Evolutionary conservation across 2,113 vertebrate genomes (phyloP), one percentile per base, ranked within the genome.

Genomic region (Pachyramphus minor): DNA sequence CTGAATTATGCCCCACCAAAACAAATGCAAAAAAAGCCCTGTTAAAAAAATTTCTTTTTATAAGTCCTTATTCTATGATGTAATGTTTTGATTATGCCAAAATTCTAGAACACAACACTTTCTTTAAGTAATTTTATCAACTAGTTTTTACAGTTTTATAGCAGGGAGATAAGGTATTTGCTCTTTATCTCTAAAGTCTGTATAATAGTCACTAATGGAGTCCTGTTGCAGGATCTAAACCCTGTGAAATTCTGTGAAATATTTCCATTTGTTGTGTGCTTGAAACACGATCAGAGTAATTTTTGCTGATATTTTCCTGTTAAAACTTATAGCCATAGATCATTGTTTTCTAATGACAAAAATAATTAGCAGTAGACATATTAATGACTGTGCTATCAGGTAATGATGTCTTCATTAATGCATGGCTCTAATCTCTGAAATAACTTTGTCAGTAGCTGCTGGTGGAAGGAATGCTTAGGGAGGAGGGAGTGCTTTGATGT

Each of bases 321-420:
- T 90, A 87, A 87, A 90, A 55, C 33, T 80, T 85, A 15, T 72
- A 87, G 64, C 47, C 11, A 22, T 47, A 92, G 77, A 90, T 71
- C 47, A 55, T 75, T 95, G 37, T 94, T 96, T 96, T 84, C 90
- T 94, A 94, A 89, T 83, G 90, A 95, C 91, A 96, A 84, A 95
- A 87, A 64, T 71, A 96, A 92, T 97, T 96, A 95, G n/a, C 9
- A 44, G 41, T 79, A 89, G 72, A 83, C 21, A n/a, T 71, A 37
- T 87, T 93, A 96, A 91, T 89, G 78, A 49, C 72, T 96, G n/a
- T 93, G 33, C 87, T 95, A 95, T 80, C 86, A 96, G 93, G 81
- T 85, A 94, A 85, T 77, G 91, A 90, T 80, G 25, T 87, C 90
- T 96, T 96, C 84, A 84, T 96, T 97, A 96, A 92, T 83, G 47